Evolutionary conservation across 1,140 invertebrate species (phyloP), one percentile per base, ranked within the genome.

Genomic region (Vollenhovia emeryi): DNA sequence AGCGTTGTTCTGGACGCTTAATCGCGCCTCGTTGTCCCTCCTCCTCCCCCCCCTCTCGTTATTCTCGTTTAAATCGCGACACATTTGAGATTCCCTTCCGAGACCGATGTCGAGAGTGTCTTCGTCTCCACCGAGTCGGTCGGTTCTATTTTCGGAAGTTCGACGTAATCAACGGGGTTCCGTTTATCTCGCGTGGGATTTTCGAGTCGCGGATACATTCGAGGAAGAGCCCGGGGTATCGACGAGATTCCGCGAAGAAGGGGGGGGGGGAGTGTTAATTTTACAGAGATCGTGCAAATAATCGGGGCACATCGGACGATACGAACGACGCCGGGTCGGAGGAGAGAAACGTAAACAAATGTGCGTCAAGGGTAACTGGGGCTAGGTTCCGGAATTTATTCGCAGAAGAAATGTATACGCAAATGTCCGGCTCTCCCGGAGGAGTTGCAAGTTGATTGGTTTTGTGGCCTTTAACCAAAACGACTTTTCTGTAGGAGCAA

Each of bases 31-130:
- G n/a, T n/a, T n/a, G n/a, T n/a, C n/a, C n/a, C n/a, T n/a, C n/a
- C n/a, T n/a, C n/a, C n/a, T n/a, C n/a, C n/a, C n/a, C n/a, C n/a
- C n/a, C n/a, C n/a, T n/a, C n/a, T 62, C 4, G 33, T 36, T 43
- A 43, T 43, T 66, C n/a, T 15, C 64, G 50, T 66, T 82, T 68
- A 40, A 48, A 66, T 59, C 62, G 18, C 33, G 57, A 24, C 55
- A 69, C 64, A 68, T 57, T 84, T 84, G 59, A 57, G 45, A 84
- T 76, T 52, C 55, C 55, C 48, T 43, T 78, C 59, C 40, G 24
- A 60, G 24, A 30, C 27, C 74, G 43, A 75, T 52, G 21, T 86
- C 75, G 60, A 50, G 33, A 27, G 52, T 60, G 52, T 18, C 73
- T 9, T 68, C 24, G 13, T 68, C 9, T 43, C 18, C 40, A n/a